Percentiles rank a stretch among this genome's conserved stretches.
These are phyloP conservation scores for Parotocinclus haroldoi DNA, from an alignment of 2,797 vertebrate genomes.

Conservation along the genomic window DNA sequence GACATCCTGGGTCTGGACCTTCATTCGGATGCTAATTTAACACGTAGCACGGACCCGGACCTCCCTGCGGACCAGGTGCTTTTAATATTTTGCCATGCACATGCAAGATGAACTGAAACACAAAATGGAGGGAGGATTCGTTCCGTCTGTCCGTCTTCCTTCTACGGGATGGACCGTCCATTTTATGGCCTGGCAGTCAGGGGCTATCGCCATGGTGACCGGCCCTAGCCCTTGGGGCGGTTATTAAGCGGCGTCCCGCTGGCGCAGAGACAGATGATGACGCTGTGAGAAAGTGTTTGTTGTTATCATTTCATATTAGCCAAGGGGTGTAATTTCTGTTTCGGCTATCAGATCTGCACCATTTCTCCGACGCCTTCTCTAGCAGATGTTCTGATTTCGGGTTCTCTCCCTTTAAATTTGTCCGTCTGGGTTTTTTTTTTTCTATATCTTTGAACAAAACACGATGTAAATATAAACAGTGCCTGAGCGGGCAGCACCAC, in stretches of 20 bases:
- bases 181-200: slow-evolving; percentile 74
- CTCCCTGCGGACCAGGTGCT: no score
- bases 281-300: slow-evolving; percentile 60
- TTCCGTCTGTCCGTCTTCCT: slow-evolving; percentile 31
- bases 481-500: no score
- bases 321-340: slow-evolving; percentile 45
- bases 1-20: no score
- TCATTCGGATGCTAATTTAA: no score
- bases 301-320: slow-evolving; percentile 45
- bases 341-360: slow-evolving; percentile 45
- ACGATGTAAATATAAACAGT: no score
- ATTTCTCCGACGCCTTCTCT: slow-evolving; percentile 31
- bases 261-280: slow-evolving; percentile 65
- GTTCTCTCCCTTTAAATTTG: slow-evolving; percentile 29
- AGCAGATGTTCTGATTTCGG: no score
- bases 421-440: slow-evolving; percentile 59
- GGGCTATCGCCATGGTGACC: slow-evolving; percentile 78
- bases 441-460: slow-evolving; percentile 62
- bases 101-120: no score
- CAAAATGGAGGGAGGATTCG: no score
- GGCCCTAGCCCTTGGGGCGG: slow-evolving; percentile 73
- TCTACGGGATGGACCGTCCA: slow-evolving; percentile 73
- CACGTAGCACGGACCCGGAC: no score
- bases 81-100: no score
- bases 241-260: slow-evolving; percentile 74